A percentile compares a stretch with the other conserved stretches of the same genome.
phyloP scores from a whole-genome alignment of 2,113 vertebrate species.

The Hipposideros armiger region DNA sequence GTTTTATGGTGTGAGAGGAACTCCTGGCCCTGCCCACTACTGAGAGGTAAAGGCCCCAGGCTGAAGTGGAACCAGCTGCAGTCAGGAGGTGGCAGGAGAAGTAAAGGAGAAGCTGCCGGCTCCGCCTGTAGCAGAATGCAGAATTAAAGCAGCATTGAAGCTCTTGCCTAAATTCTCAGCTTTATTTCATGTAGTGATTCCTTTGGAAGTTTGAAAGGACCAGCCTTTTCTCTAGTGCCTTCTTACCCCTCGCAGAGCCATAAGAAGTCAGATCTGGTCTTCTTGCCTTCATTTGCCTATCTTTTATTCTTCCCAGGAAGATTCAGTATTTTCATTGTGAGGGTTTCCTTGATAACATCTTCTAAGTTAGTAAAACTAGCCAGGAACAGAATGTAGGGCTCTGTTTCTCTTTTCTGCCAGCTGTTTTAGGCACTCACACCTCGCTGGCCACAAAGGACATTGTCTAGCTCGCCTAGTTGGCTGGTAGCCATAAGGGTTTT shows the following conservation, averaged over 20 bases:
- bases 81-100: constrained; percentile 64
- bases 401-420: not conserved
- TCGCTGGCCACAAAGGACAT: not conserved
- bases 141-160: not conserved
- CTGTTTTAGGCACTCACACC: not conserved
- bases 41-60: not conserved
- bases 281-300: not conserved
- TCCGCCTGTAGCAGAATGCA: not conserved
- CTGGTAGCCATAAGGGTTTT: constrained; percentile 30
- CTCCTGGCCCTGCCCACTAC: constrained; percentile 30
- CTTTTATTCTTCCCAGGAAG: constrained; percentile 51
- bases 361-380: constrained; percentile 32
- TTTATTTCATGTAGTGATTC: not conserved
- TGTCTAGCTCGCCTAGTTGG: constrained; percentile 53
- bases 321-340: constrained; percentile 19
- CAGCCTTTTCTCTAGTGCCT: not conserved
- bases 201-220: constrained; percentile 29
- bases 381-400: not conserved
- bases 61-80: constrained; percentile 31
- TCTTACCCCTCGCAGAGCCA: not conserved
- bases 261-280: not conserved
- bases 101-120: constrained; percentile 11
- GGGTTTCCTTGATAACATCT: constrained; percentile 26
- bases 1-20: constrained; percentile 66
- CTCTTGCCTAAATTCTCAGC: not conserved